Evolutionary conservation across 2,888 invertebrate species (phyloP).

Genomic region (Brachyopa scutellaris): DNA sequence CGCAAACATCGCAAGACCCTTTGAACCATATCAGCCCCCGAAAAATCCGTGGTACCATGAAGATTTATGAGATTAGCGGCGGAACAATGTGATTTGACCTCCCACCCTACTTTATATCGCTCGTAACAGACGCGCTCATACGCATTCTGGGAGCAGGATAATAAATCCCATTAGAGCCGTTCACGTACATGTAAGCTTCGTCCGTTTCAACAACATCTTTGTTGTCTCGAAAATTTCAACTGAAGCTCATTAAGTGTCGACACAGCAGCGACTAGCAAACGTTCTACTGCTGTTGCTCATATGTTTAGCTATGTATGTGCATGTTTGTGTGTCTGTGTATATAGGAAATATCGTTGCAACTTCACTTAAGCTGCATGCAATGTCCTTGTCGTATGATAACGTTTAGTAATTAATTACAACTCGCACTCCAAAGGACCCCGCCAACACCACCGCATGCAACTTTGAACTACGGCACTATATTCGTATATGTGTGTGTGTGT

Average conservation of each 20-base stretch:
- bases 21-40: conserved; percentile 56
- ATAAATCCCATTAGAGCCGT: conserved; percentile 60
- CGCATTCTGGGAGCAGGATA: conserved; percentile 48
- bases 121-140: conserved; percentile 23
- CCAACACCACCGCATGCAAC: conserved; percentile 4
- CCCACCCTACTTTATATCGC: conserved; percentile 44
- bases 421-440: conserved; percentile 30
- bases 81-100: conserved; percentile 69
- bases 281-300: conserved; percentile 21
- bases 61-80: conserved; percentile 68
- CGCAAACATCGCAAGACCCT: conserved; percentile 55
- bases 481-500: background rate
- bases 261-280: conserved; percentile 1
- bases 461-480: background rate
- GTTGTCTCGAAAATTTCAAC: conserved; percentile 65
- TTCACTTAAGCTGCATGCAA: conserved; percentile 59
- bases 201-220: conserved; percentile 65
- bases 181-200: conserved; percentile 62
- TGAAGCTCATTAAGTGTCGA: conserved; percentile 66
- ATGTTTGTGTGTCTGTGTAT: background rate
- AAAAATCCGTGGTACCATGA: conserved; percentile 59
- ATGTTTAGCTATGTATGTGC: conserved; percentile 2
- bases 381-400: conserved; percentile 70
- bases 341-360: conserved; percentile 44
- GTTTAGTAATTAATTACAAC: conserved; percentile 69